Evolutionary conservation across 2,113 vertebrate genomes (phyloP).

Genomic region (Amblyopsis rosae): DNA sequence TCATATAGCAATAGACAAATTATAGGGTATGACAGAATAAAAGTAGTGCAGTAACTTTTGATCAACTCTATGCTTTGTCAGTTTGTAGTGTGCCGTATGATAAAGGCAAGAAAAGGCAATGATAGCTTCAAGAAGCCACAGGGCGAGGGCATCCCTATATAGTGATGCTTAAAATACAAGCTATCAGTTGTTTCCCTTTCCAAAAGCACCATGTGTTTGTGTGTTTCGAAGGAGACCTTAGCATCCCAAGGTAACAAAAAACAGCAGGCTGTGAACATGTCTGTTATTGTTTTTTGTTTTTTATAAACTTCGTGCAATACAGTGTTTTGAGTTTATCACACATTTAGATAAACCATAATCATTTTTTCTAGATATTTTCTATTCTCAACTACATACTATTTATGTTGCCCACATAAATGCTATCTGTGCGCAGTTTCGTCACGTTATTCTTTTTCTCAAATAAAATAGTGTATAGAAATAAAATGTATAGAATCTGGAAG

Average conservation of each 20-base stretch:
- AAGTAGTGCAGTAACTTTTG: slow-evolving; percentile 3
- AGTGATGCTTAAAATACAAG: not conserved
- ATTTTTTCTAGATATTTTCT: slow-evolving; percentile 73
- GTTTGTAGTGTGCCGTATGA: slow-evolving; percentile 26
- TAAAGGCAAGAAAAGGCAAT: slow-evolving; percentile 29
- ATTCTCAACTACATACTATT: slow-evolving; percentile 79
- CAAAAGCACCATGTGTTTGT: not conserved
- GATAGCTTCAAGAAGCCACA: slow-evolving; percentile 7
- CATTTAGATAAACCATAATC: slow-evolving; percentile 81
- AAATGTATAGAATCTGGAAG: slow-evolving; percentile 64
- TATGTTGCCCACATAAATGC: slow-evolving; percentile 79
- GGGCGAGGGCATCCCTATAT: not conserved
- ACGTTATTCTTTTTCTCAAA: slow-evolving; percentile 67
- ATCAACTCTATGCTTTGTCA: slow-evolving; percentile 14
- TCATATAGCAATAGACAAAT: not conserved
- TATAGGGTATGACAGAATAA: not conserved
- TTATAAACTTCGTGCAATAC: slow-evolving; percentile 84
- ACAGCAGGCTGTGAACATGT: slow-evolving; percentile 65
- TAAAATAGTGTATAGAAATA: slow-evolving; percentile 54
- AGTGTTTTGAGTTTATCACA: slow-evolving; percentile 81
- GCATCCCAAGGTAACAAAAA: slow-evolving; percentile 52
- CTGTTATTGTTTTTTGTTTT: slow-evolving; percentile 68
- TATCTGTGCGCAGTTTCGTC: slow-evolving; percentile 74
- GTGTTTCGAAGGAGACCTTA: not conserved
- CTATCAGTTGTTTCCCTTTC: not conserved